Evolutionary conservation across 2,113 vertebrate genomes (phyloP).

Genomic region (Prunella himalayana): DNA sequence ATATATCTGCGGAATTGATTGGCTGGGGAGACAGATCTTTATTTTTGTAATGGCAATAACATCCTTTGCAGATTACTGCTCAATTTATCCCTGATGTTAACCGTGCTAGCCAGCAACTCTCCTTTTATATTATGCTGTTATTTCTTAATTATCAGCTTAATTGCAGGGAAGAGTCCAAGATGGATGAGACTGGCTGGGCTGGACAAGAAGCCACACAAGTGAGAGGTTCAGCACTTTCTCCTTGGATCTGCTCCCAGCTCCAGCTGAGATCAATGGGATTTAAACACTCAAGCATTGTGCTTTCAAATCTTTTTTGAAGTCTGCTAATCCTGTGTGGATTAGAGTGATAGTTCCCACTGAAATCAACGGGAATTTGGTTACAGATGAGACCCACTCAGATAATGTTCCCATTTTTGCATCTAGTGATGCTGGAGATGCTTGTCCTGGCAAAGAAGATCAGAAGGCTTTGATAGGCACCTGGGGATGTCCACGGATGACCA

Average conservation of each 20-base stretch:
- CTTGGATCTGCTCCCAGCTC: background rate
- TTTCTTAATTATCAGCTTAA: slow-evolving; percentile 76
- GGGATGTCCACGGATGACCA: background rate
- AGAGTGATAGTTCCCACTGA: background rate
- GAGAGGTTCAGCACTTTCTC: background rate
- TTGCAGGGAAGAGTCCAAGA: slow-evolving; percentile 27
- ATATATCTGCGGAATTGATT: slow-evolving; percentile 80
- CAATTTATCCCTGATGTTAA: slow-evolving; percentile 68
- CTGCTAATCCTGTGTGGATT: background rate
- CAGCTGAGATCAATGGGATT: background rate
- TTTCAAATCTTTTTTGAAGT: background rate
- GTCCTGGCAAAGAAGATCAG: background rate
- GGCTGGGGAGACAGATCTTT: slow-evolving; percentile 75
- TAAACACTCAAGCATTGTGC: background rate
- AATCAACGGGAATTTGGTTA: background rate
- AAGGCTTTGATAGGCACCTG: background rate
- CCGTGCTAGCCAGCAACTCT: slow-evolving; percentile 33
- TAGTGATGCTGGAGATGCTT: slow-evolving; percentile 18
- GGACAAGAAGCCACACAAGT: slow-evolving; percentile 26
- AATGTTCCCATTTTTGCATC: background rate
- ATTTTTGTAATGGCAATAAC: slow-evolving; percentile 78
- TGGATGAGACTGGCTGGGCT: slow-evolving; percentile 23
- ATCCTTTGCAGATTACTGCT: slow-evolving; percentile 72
- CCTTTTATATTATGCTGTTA: slow-evolving; percentile 67
- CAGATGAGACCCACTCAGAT: background rate